Evolutionary conservation across 2,797 vertebrate species (phyloP).

Genomic region (Iguana delicatissima): DNA sequence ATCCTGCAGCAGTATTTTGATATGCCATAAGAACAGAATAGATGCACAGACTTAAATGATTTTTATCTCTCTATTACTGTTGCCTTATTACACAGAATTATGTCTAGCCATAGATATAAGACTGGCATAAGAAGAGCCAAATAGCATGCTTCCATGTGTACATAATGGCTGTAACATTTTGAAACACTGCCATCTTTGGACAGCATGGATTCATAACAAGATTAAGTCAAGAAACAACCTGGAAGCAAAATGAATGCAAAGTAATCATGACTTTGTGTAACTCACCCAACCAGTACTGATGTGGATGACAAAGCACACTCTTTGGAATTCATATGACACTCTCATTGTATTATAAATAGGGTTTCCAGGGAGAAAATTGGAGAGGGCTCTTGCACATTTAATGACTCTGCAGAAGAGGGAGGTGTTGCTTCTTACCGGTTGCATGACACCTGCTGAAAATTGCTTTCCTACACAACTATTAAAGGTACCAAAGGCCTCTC

Average conservation of each 20-base stretch:
- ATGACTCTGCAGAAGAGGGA: too few relatives aligned
- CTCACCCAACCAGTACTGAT: background rate
- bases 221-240: background rate
- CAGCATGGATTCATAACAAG: background rate
- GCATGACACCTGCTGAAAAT: too few relatives aligned
- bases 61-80: background rate
- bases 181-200: slow-evolving; percentile 30
- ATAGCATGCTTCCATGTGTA: background rate
- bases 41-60: background rate
- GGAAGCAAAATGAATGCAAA: background rate
- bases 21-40: background rate
- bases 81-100: background rate
- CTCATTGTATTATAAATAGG: too few relatives aligned
- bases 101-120: background rate
- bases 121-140: background rate
- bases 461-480: too few relatives aligned
- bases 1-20: background rate
- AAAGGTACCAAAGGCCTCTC: too few relatives aligned
- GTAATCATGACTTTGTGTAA: background rate
- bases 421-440: too few relatives aligned
- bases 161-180: background rate
- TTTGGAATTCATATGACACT: background rate
- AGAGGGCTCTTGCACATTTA: too few relatives aligned
- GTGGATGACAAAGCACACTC: background rate
- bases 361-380: too few relatives aligned